These are phyloP conservation scores for Anaspis maculata DNA, from an alignment of 2,888 invertebrate genomes.

Conservation along the genomic window DNA sequence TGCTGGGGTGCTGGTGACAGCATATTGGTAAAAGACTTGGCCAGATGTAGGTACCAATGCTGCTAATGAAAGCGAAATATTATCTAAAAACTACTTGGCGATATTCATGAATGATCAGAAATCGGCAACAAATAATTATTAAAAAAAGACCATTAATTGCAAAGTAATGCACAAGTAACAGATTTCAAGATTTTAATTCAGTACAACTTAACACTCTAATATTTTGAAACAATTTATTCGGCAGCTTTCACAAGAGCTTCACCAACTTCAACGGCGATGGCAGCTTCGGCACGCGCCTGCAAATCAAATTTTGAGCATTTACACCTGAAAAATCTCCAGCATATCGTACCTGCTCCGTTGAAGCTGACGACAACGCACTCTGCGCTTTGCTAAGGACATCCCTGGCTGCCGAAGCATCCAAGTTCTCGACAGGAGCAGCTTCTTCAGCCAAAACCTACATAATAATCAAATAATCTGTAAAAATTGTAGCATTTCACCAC, in stretches of 20 bases:
- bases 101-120: too few species aligned
- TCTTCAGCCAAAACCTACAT: constrained; percentile 87
- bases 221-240: constrained; percentile 41
- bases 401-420: constrained; percentile 74
- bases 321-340: too few species aligned
- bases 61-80: too few species aligned
- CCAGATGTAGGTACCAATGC: too few species aligned
- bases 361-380: constrained; percentile 70
- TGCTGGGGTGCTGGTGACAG: too few species aligned
- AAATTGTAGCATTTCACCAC: constrained; percentile 1
- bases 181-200: constrained; percentile 7
- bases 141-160: too few species aligned
- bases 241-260: constrained; percentile 88
- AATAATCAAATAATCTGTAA: constrained; percentile 4
- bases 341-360: constrained; percentile 66
- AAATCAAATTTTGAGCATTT: constrained; percentile 27
- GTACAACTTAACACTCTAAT: constrained; percentile 12
- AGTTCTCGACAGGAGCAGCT: constrained; percentile 75
- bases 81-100: too few species aligned
- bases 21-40: too few species aligned
- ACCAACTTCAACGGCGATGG: constrained; percentile 88
- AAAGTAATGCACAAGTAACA: too few species aligned
- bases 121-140: too few species aligned
- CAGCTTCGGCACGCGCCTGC: constrained; percentile 78
- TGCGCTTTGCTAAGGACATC: constrained; percentile 81